Evolutionary conservation across 2,888 invertebrate species (phyloP), one percentile per base, ranked within the genome.

Genomic region (Mechanitis messenoides): DNA sequence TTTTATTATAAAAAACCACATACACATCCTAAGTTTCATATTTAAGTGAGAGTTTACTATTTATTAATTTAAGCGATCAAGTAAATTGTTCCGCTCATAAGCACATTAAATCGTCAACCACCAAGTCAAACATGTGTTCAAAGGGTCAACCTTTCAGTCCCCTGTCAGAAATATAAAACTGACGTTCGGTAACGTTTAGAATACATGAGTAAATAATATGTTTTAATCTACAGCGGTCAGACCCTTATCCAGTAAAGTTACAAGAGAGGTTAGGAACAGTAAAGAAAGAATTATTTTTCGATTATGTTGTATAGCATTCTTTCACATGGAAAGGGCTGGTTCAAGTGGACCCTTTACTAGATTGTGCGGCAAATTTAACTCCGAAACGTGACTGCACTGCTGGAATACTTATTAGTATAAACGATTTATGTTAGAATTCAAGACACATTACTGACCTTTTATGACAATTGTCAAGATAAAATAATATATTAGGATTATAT

Each of bases 121-220:
- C 57, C 60, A 61, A 65, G 64, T 67, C 65, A 62, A 68, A 80
- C 77, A 78, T 72, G 72, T 77, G 76, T 76, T 74, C 72, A 73
- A 76, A 76, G 70, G 76, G 73, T 71, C 72, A 65, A 72, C 68
- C 75, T 74, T 76, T 78, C 73, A 71, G 77, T 75, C 85, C 86
- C 82, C 68, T 81, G 85, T 85, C 86, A 85, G 74, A 80, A 80
- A 82, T 84, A 85, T 83, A 84, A 84, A 85, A 85, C 76, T 81
- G 81, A 83, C 80, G 80, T 75, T 77, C 76, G 75, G 79, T 75
- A 81, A 77, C 80, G 76, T 77, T 68, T 65, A 67, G 64, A 65
- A 76, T 78, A 81, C 77, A 79, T 74, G 81, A 78, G 79, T 82
- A 85, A 86, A 84, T 85, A 85, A 86, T 84, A 85, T 84, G 79